Evolutionary conservation across 2,797 vertebrate genomes (phyloP), one percentile per base, ranked within the genome.

Genomic region (Sebastiscus tertius): DNA sequence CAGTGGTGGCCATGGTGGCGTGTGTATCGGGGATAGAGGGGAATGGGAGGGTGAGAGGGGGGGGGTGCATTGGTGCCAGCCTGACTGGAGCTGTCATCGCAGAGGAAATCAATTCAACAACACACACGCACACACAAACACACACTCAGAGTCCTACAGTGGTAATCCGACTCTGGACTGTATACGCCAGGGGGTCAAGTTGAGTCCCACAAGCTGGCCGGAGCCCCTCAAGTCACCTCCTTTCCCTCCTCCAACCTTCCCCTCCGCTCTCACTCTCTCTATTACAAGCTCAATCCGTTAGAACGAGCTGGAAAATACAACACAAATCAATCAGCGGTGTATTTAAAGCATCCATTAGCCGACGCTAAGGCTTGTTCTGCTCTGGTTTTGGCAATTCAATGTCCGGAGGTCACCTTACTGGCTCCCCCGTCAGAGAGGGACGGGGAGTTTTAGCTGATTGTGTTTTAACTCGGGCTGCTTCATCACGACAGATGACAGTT

Each of bases 71-170:
- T 95, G 97, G 97, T 97, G 97, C 97, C 97, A 97, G 97, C 91
- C 97, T 97, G 97, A 96, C 98, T 97, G 97, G 97, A 96, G 97
- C 96, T 97, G 97, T 97, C 97, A 96, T 96, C 94, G 93, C 96
- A 97, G 96, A 97, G 95, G 96, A 98, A 98, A 99, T 98, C 97
- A 97, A 98, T 98, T 96, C 94, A 87, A 91, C 91, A 92, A 72
- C 68, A 63, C 72, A 80, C 71, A 54, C 36, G 60, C 59, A 76
- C 65, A 76, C 33, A 73, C 42, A 46, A 18, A 46, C 79, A 80
- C 58, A 76, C 67, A 73, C 75, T n/a, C 72, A 2, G 24, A 84
- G 80, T 75, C 74, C 63, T 79, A 94, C 87, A 85, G 79, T 77
- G 79, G 93, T 90, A 93, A 93, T 88, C 77, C 6, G 84, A 93